phyloP scores from a whole-genome alignment of 2,113 vertebrate genomes.

The Macaca nemestrina region DNA sequence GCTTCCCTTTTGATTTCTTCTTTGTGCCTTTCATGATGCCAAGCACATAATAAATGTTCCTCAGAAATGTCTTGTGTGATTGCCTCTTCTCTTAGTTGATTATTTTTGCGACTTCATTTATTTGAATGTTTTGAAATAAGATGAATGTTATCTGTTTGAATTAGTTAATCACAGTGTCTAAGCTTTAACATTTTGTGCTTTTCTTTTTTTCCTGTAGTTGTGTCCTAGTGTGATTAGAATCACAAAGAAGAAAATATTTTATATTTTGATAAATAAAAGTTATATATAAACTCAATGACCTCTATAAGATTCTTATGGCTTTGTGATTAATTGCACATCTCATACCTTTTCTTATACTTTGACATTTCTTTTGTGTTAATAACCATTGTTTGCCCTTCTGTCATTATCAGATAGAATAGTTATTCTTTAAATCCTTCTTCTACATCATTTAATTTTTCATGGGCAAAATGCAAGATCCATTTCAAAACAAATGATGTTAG shows the following conservation, averaged over 20 bases:
- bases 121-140: constrained; percentile 4
- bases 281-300: neutral
- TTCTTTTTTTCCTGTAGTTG: neutral
- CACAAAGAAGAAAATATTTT: neutral
- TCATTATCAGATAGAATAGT: neutral
- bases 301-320: neutral
- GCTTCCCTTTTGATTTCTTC: neutral
- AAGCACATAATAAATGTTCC: neutral
- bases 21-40: neutral
- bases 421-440: neutral
- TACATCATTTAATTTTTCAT: neutral
- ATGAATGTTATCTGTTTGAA: neutral
- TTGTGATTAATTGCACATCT: neutral
- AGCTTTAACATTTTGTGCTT: neutral
- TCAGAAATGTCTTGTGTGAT: neutral
- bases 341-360: neutral
- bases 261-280: neutral
- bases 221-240: neutral
- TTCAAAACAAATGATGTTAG: neutral
- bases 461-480: neutral
- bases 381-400: neutral
- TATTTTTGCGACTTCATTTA: neutral
- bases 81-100: neutral
- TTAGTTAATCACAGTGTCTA: neutral
- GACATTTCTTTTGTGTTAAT: neutral